Base-by-base conservation (phyloP, 2,888 invertebrate species). In the Steromphala cineraria region DNA sequence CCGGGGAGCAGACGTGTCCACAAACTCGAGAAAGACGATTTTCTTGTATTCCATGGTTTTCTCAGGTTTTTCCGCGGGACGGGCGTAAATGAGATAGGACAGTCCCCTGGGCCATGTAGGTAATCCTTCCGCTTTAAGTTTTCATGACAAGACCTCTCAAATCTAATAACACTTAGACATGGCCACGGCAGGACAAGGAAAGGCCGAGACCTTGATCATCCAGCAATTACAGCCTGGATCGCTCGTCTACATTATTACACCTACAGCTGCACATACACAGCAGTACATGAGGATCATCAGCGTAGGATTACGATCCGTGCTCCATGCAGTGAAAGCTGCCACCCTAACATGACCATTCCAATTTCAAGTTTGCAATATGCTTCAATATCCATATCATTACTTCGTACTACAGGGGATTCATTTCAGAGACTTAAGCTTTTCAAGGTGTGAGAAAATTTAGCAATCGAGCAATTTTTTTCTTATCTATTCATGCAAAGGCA, bases 21-120 rank as follows among this genome's bases (percentile, higher is more conserved):
- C 62, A 62, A 62, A 62, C 28, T 62, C 62, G 62, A 62, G 62
- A 62, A 62, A 62, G 62, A 62, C 62, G 62, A 62, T 28, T 62
- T 62, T 62, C 62, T 62, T 21, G 24, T 62, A 62, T 62, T 62
- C 62, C 62, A 62, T 21, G 62, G 62, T 28, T 62, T 62, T 62
- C 62, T 62, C 62, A 62, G 28, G 62, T 62, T 62, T 62, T 62
- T 62, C 62, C 28, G 24, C 24, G 62, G 28, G 62, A 62, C 24
- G 28, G 24, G 19, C 28, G 62, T 17, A 62, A 62, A 62, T 62
- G 62, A 62, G 62, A 62, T 62, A 62, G 62, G 62, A 13, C 13
- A n/a, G 62, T 28, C 62, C 62, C 62, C 10, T 28, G 62, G 28
- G 62, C 28, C 13, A 28, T 24, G 62, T 24, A 62, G 62, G 62